Base-by-base conservation (phyloP, 1,140 invertebrate genomes). In the Epicauta chinensis region DNA sequence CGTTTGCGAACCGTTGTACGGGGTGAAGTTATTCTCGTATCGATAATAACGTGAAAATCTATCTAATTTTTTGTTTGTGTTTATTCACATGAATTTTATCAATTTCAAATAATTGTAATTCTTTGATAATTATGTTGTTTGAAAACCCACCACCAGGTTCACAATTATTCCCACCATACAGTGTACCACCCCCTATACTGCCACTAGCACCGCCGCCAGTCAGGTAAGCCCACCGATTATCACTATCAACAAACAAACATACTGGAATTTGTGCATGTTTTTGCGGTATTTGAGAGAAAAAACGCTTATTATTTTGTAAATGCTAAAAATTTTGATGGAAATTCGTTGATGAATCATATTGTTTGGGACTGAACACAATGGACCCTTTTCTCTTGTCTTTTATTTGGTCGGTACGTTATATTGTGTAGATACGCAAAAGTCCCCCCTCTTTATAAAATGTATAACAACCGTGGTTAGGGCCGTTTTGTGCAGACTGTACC, bases 111-210 rank as follows among this genome's bases (percentile, higher is more conserved):
- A 7, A 16, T 17, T 12, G 45, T 36, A n/a, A 30, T 47, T 15
- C 13, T 39, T 35, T 16, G 34, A 15, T 47, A 30, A 46, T 29
- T 34, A 65, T 65, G 63, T 34, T 65, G 39, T 65, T 63, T 49
- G 63, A 65, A 38, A 63, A 56, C 45, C 37, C 56, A 11, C 37
- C 59, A 16, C 46, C 44, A 11, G 54, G 40, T 43, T 29, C 52
- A 14, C 55, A 62, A 45, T 44, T 63, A 38, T 57, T 61, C 43
- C 39, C 55, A 12, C 52, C 63, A 29, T 65, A 65, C 47, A 54
- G 50, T n/a, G 57, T 65, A 30, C 63, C 63, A 14, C 63, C 63
- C 29, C 61, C 63, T 16, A 54, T 65, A 16, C 32, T 65, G 14
- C 58, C 58, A 39, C 41, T 44, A 9, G 42, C 42, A 42, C 57